Evolutionary conservation across 2,797 vertebrate genomes (phyloP), one percentile per base, ranked within the genome.

Genomic region (Erithacus rubecula): DNA sequence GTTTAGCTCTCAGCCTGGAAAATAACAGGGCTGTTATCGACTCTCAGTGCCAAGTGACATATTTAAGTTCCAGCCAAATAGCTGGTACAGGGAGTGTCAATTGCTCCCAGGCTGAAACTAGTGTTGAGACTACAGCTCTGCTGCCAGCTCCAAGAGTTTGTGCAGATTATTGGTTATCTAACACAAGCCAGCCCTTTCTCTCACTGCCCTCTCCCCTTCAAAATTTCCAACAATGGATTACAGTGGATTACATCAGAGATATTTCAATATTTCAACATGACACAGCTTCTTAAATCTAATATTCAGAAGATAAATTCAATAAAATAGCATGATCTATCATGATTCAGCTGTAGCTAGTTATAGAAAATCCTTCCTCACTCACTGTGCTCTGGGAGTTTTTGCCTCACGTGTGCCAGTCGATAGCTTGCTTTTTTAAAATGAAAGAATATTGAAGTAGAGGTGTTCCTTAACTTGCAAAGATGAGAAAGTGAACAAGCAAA

Each of bases 31-130:
- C 59, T 96, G 94, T 95, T 94, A 95, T 89, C 32, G 46, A 20
- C 56, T 78, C 86, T 56, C 77, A 17, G 67, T 92, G 92, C 94
- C 96, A 96, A 96, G 86, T 90, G 93, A 89, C 75, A 95, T 95
- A 93, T 82, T 95, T 92, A 94, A 95, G 81, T 87, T 90, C 70
- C 88, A 95, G 94, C 95, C 95, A 96, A 96, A 96, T 95, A 90
- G 80, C 90, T 95, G 93, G 83, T 95, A 95, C 92, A 90, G 86
- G 81, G 91, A 95, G 86, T 90, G 92, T 92, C 94, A 91, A 87
- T 93, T 2, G 52, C 63, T 96, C 88, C 88, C 93, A 89, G 92
- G 88, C 52, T 94, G 86, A 93, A 95, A 87, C 64, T 60, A 84
- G 68, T 63, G 24, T 82, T 82, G 81, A 95, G 83, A 77, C n/a